Percentiles rank a stretch among this genome's conserved stretches.
Evolutionary conservation across 2,113 vertebrate genomes (phyloP).

Genomic region (Machaerirhynchus nigripectus): DNA sequence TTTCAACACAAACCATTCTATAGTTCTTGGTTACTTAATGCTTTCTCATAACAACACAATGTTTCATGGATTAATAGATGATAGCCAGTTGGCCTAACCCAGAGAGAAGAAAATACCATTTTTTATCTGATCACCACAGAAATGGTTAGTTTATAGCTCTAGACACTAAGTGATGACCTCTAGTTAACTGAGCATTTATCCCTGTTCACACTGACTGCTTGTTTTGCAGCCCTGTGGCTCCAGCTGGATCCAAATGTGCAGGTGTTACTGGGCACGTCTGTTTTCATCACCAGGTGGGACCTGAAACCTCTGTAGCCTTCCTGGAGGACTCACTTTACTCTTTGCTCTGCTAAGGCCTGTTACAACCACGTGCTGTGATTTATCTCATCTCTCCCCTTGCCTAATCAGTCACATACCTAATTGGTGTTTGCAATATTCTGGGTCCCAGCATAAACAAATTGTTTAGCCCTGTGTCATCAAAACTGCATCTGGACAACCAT

Average conservation of each 20-base stretch:
- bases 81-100: neutral
- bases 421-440: neutral
- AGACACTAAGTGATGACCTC: neutral
- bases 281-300: slow-evolving; percentile 44
- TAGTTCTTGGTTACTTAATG: neutral
- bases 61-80: neutral
- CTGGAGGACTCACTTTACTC: neutral
- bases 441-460: slow-evolving; percentile 21
- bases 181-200: neutral
- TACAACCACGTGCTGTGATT: slow-evolving; percentile 8
- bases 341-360: slow-evolving; percentile 57
- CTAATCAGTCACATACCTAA: slow-evolving; percentile 13
- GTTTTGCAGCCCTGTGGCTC: slow-evolving; percentile 11
- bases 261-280: slow-evolving; percentile 19
- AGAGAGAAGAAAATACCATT: neutral
- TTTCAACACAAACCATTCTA: neutral
- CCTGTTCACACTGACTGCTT: neutral
- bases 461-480: slow-evolving; percentile 40
- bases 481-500: neutral
- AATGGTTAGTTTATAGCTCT: neutral
- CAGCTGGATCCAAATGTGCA: slow-evolving; percentile 2
- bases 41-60: neutral
- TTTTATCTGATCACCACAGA: neutral
- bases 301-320: neutral
- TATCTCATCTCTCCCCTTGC: slow-evolving; percentile 61